These are phyloP conservation scores for Coregonus clupeaformis DNA, from an alignment of 2,113 vertebrate species.

Conservation along the genomic window DNA sequence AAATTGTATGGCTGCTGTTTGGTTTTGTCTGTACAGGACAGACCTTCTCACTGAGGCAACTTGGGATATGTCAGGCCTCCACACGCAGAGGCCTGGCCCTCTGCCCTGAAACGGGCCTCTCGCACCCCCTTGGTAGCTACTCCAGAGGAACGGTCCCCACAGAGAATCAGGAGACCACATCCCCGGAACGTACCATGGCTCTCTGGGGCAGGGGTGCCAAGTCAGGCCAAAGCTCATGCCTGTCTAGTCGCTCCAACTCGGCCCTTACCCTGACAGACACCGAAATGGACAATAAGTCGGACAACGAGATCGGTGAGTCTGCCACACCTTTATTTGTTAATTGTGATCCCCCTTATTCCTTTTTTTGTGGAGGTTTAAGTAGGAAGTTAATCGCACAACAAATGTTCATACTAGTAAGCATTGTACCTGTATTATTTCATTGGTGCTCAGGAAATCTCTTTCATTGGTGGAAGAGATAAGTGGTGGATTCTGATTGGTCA, in stretches of 20 bases:
- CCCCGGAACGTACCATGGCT: conserved; percentile 92
- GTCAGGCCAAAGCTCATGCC: conserved; percentile 90
- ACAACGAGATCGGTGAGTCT: conserved; percentile 94
- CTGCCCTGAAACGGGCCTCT: conserved; percentile 94
- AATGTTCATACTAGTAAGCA: conserved; percentile 17
- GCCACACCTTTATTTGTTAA: conserved; percentile 33
- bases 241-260: conserved; percentile 97
- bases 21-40: conserved; percentile 85
- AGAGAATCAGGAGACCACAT: conserved; percentile 90
- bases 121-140: conserved; percentile 88
- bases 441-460: conserved; percentile 37
- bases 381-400: background rate
- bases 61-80: conserved; percentile 92
- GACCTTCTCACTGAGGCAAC: conserved; percentile 97
- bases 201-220: conserved; percentile 94
- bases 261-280: conserved; percentile 96
- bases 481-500: conserved; percentile 44
- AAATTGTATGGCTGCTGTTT: background rate
- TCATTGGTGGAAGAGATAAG: background rate
- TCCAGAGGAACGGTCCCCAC: conserved; percentile 85
- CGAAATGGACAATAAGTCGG: conserved; percentile 96
- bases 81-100: conserved; percentile 91
- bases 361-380: background rate
- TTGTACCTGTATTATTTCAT: conserved; percentile 37
- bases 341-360: background rate